phyloP scores from a whole-genome alignment of 2,113 vertebrate genomes.

The Tachycineta bicolor region DNA sequence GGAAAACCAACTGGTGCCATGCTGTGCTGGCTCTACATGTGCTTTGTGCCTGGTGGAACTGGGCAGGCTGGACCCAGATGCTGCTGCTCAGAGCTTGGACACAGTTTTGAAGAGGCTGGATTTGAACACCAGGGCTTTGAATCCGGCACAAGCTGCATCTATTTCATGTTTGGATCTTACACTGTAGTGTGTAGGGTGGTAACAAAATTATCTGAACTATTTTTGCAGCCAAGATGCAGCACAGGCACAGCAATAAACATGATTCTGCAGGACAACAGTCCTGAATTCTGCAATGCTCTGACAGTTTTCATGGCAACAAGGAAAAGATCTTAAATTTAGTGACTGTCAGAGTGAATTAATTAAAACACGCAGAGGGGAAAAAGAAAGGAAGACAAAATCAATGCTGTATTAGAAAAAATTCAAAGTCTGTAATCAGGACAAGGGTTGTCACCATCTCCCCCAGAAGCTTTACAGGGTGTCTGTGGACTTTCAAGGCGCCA shows the following conservation, averaged over 20 bases:
- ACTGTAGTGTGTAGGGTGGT: not conserved
- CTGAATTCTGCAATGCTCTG: not conserved
- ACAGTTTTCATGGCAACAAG: constrained; percentile 21
- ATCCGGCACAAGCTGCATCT: not conserved
- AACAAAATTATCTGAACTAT: not conserved
- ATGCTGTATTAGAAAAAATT: not conserved
- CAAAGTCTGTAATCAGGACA: not conserved
- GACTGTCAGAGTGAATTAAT: not conserved
- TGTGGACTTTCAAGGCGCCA: not conserved
- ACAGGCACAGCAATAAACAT: not conserved
- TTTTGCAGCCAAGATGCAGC: not conserved
- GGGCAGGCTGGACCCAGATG: not conserved
- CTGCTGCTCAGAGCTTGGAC: not conserved
- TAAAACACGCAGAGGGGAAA: not conserved
- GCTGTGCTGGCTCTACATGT: not conserved
- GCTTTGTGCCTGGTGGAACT: not conserved
- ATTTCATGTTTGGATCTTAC: not conserved
- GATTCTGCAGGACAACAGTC: not conserved
- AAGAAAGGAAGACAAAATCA: not conserved
- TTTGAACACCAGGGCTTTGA: not conserved
- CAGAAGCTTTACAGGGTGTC: not conserved
- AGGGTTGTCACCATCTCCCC: not conserved
- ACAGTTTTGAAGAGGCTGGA: not conserved
- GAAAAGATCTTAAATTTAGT: not conserved
- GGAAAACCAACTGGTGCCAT: not conserved